Evolutionary conservation across 2,888 invertebrate genomes (phyloP).

Genomic region (Catocala nupta): DNA sequence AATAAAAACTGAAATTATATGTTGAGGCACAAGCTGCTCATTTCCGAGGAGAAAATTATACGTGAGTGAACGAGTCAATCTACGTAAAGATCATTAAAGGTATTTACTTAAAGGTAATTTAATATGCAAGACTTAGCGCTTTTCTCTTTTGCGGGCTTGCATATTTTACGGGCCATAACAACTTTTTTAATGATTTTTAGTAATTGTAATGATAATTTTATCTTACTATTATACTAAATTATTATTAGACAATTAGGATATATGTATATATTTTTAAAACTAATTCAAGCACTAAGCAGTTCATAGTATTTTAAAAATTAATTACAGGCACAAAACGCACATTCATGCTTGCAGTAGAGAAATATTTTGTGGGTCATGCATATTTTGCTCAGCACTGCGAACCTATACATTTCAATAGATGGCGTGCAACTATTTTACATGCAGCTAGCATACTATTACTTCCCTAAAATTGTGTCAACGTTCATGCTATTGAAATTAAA

Average conservation of each 20-base stretch:
- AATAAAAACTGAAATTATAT: slow-evolving; percentile 51
- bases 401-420: too few species aligned
- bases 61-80: slow-evolving; percentile 56
- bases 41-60: slow-evolving; percentile 56
- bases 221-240: slow-evolving; percentile 55
- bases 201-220: slow-evolving; percentile 53
- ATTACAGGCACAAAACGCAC: too few species aligned
- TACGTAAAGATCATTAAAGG: slow-evolving; percentile 56
- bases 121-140: slow-evolving; percentile 69
- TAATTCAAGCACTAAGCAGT: too few species aligned
- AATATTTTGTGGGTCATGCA: too few species aligned
- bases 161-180: slow-evolving; percentile 67
- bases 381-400: too few species aligned
- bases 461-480: too few species aligned
- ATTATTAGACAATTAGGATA: slow-evolving; percentile 43
- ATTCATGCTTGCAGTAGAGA: too few species aligned
- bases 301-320: too few species aligned
- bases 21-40: slow-evolving; percentile 48
- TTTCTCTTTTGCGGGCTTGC: slow-evolving; percentile 51
- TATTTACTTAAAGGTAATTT: slow-evolving; percentile 71
- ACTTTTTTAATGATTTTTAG: slow-evolving; percentile 61
- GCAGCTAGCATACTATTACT: too few species aligned
- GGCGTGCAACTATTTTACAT: too few species aligned
- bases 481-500: too few species aligned
- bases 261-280: neutral